Evolutionary conservation across 2,888 invertebrate species (phyloP), one percentile per base, ranked within the genome.

Genomic region (Diaphora mendica): DNA sequence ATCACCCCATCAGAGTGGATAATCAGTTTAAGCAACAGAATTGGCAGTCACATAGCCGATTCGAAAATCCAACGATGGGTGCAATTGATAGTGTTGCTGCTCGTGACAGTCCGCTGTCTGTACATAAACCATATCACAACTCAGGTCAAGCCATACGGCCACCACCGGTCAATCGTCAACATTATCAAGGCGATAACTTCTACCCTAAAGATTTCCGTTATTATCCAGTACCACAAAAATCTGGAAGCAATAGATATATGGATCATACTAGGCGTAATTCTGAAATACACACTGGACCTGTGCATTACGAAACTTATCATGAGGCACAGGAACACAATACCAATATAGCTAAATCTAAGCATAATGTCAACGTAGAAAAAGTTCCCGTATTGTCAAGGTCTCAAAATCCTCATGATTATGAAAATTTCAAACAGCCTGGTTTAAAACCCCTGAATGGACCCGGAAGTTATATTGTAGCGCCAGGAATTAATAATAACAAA

Each of bases 1-100:
- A 51, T 35, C 44, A 67, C 30, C 68, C 73, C 26, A 39, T 59
- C 0, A 64, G 11, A 26, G 55, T 55, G 17, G 73, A 62, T 3
- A 76, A 74, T 26, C 72, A 68, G 66, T 68, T 62, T 42, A 68
- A 11, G n/a, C 77, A 72, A 39, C 64, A 73, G 55, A 74, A 75
- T 39, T 68, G 77, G 79, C 66, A 33, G 26, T 7, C 65, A 33
- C 75, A 72, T n/a, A 79, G 68, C 70, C 68, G 39, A 48, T 77
- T 69, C 59, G 2, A 2, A 3, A 73, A 62, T 30, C 20, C 70
- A 4, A 48, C 2, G 39, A 26, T 73, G 30, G 73, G 35, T 30
- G 72, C 65, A 48, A 55, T 39, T 7, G 17, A 17, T 30, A 71
- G n/a, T 1, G 11, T 13, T 26, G 3, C 67, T 48, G 64, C 51